Base-by-base conservation (phyloP, 2,888 invertebrate genomes). In the Trypoxylon attenuatum region DNA sequence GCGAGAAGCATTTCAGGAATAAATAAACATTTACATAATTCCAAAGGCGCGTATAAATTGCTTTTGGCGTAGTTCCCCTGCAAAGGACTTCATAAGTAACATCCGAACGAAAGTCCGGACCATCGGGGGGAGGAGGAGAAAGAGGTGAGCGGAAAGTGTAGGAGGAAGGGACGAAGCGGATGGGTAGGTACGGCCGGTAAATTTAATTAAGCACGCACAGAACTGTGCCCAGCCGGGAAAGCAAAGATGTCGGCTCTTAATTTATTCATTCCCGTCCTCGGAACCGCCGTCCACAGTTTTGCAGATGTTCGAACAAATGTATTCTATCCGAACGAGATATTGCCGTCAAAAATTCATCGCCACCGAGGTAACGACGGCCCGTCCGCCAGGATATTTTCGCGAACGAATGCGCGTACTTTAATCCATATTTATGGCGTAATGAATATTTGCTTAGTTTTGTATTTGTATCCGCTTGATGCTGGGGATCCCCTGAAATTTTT, bases 141-240 rank as follows among this genome's bases (percentile, higher is more conserved):
- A n/a, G n/a, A n/a, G n/a, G n/a, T n/a, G n/a, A n/a, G n/a, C n/a
- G n/a, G n/a, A n/a, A n/a, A 33, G 33, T 33, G 33, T 10, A 33
- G 33, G 8, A 13, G 13, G 25, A 25, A 25, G 13, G 33, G n/a
- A 13, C 33, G 33, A n/a, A n/a, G n/a, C n/a, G n/a, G n/a, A n/a
- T n/a, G n/a, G n/a, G n/a, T n/a, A 46, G 57, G 53, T 41, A 38
- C 45, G 27, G n/a, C 59, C 46, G 63, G 50, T 55, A 70, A 67
- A 64, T 73, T 73, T 54, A 67, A 73, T 67, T 56, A 62, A 66
- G 51, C 42, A 58, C 55, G 60, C 55, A 52, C 47, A 39, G 27
- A 29, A 42, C 45, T 53, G 46, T 8, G n/a, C 33, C 13, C 13
- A 27, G 45, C 10, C 59, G 47, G 22, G 45, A 33, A 41, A 57